A percentile compares a stretch with the other conserved stretches of the same genome.
phyloP scores from a whole-genome alignment of 2,888 invertebrate genomes.

The Drosophila paramelanica region DNA sequence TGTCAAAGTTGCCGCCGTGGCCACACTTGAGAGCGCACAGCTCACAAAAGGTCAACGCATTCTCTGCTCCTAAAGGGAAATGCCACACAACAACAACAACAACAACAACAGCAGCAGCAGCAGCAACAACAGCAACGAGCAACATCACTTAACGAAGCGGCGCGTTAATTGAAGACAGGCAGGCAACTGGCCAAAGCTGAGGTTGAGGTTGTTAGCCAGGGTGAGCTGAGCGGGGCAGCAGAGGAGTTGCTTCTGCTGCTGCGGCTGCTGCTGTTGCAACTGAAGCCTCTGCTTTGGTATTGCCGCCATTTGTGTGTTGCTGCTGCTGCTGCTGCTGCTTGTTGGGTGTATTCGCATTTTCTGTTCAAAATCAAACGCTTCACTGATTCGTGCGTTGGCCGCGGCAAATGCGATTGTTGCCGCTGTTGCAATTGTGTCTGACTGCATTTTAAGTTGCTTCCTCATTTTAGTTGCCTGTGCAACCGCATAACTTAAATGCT shows the following conservation, averaged over 20 bases:
- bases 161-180: conserved; percentile 81
- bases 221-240: conserved; percentile 2
- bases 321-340: conserved; percentile 15
- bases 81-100: conserved; percentile 68
- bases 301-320: conserved; percentile 38
- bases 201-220: conserved; percentile 59
- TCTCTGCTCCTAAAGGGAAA: conserved; percentile 70
- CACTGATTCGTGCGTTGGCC: conserved; percentile 67
- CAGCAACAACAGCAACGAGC: conserved; percentile 34
- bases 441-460: conserved; percentile 64
- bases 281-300: conserved; percentile 34
- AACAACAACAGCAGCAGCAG: conserved; percentile 36
- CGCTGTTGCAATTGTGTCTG: conserved; percentile 39
- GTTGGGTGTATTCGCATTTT: conserved; percentile 52
- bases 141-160: conserved; percentile 73
- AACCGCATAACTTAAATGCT: conserved; percentile 62
- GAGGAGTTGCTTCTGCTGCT: conserved; percentile 11
- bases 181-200: conserved; percentile 69
- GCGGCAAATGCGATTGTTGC: conserved; percentile 39
- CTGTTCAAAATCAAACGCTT: conserved; percentile 66
- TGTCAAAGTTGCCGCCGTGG: conserved; percentile 74
- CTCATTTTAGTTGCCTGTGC: conserved; percentile 76
- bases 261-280: conserved; percentile 33
- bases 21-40: conserved; percentile 74
- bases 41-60: conserved; percentile 73